Evolutionary conservation across 2,797 vertebrate species (phyloP).

Genomic region (Falco berigora): DNA sequence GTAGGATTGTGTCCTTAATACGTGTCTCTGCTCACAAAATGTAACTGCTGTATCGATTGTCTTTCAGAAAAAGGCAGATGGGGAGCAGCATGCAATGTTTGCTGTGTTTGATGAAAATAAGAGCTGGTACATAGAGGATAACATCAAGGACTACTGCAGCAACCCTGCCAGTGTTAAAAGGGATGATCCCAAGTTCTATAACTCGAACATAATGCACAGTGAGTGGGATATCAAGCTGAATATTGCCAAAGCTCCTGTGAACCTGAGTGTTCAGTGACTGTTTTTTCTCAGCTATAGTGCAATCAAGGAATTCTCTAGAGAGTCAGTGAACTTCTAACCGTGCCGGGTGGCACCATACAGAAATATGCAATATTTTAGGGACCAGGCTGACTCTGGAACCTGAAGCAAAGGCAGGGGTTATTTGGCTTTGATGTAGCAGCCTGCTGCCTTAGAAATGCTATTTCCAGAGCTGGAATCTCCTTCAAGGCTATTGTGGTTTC

Average conservation of each 20-base stretch:
- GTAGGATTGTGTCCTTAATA: neutral
- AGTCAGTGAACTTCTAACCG: neutral
- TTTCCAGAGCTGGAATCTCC: neutral
- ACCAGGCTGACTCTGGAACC: neutral
- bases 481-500: neutral
- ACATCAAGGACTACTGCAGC: conserved; percentile 80
- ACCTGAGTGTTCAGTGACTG: neutral
- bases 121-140: conserved; percentile 95
- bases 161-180: conserved; percentile 77
- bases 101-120: conserved; percentile 93
- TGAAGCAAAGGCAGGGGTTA: neutral
- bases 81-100: conserved; percentile 88
- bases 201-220: conserved; percentile 94
- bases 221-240: conserved; percentile 59
- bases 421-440: neutral
- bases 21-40: neutral
- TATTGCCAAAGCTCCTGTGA: neutral
- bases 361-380: neutral
- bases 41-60: neutral
- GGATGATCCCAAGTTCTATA: conserved; percentile 83
- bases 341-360: neutral
- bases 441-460: neutral
- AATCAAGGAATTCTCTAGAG: neutral
- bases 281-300: neutral
- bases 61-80: conserved; percentile 85